Conservation (phyloP, 92 coral and sea anemone species). For the Paragorgia papillata region DNA sequence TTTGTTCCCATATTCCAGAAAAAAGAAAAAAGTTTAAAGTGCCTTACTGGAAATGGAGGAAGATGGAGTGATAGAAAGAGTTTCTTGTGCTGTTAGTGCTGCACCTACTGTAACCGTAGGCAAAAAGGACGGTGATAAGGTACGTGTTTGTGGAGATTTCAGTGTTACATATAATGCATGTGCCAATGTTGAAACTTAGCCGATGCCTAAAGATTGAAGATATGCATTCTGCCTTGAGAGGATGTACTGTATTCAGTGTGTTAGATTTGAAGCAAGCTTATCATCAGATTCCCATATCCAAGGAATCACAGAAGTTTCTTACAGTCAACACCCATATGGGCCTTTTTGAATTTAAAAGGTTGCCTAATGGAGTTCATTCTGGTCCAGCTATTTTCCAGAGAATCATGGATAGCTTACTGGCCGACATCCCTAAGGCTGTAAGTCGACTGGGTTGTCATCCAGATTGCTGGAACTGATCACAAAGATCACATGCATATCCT, state of each 20-base stretch:
- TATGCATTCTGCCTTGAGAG: constrained; percentile 58
- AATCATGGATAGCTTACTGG: constrained; percentile 56
- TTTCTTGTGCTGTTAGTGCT: constrained; percentile 62
- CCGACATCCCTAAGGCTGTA: constrained; percentile 50
- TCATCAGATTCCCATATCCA: constrained; percentile 65
- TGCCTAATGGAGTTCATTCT: constrained; percentile 51
- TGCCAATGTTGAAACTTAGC: constrained; percentile 46
- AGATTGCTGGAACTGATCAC: constrained; percentile 50
- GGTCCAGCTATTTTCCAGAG: constrained; percentile 58
- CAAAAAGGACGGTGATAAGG: constrained; percentile 59
- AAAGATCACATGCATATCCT: not conserved
- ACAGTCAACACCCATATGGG: constrained; percentile 67
- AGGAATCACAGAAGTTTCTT: constrained; percentile 58
- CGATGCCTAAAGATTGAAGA: constrained; percentile 49
- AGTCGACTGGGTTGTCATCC: constrained; percentile 47
- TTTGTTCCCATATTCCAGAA: constrained; percentile 36
- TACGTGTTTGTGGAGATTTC: constrained; percentile 69
- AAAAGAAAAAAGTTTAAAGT: constrained; percentile 31
- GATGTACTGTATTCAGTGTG: constrained; percentile 55
- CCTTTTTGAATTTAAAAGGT: constrained; percentile 50
- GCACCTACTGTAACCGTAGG: constrained; percentile 65
- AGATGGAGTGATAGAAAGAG: constrained; percentile 61
- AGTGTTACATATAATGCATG: constrained; percentile 35
- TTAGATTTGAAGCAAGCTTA: constrained; percentile 61
- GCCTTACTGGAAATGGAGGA: constrained; percentile 36